Evolutionary conservation across 1,140 invertebrate species (phyloP), one percentile per base, ranked within the genome.

Genomic region (Zaprionus tsacasi): DNA sequence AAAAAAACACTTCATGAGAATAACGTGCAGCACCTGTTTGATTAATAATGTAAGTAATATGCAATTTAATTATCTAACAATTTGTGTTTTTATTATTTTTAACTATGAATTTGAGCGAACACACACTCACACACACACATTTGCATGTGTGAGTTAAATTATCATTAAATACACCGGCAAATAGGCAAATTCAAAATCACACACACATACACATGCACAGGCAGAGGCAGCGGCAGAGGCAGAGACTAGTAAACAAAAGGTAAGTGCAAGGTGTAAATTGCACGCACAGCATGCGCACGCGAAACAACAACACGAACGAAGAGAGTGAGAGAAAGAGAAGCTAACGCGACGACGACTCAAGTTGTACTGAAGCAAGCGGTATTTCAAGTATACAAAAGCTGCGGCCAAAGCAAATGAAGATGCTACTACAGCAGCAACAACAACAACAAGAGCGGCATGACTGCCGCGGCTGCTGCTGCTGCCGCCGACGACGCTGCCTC

Each of bases 361-460:
- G 72, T 72, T 88, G 70, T 76, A 89, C 64, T 89, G 71, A 89
- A 89, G 85, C 86, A 89, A 89, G 85, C 86, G 70, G 85, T 81
- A 85, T 81, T 85, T 89, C 85, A 85, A 85, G 85, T 89, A 72
- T 89, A 89, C 86, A 83, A 81, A 74, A 86, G 76, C 78, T 71
- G 57, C 57, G 60, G 56, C 56, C 69, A 55, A 21, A 55, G 60
- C 65, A 81, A 80, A 78, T 76, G 86, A 90, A 89, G 85, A 89
- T 90, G 76, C 76, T 83, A 63, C 70, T 45, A 68, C 65, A 74
- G 52, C 27, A 66, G 30, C 33, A 59, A 17, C 30, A 12, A 30
- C 33, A 59, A 17, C 30, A 12, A 6, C 55, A 30, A 36, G 67
- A 48, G 15, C 71, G 30, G 33, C 64, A 17, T 21, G 21, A 21